Evolutionary conservation across 2,113 vertebrate genomes (phyloP).

Genomic region (Baryphthengus martii): DNA sequence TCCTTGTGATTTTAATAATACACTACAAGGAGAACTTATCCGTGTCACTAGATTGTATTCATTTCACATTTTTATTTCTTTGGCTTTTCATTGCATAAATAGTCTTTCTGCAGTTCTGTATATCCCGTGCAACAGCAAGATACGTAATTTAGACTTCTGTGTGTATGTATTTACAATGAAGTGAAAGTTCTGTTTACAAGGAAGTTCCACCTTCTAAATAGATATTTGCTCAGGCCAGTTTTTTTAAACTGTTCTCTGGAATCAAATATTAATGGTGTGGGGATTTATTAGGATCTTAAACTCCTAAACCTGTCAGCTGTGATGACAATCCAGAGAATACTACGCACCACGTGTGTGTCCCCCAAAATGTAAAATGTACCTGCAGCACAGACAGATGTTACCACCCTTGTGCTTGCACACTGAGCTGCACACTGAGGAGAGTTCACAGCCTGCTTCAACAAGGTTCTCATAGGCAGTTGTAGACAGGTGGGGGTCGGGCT

Average conservation of each 20-base stretch:
- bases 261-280: neutral
- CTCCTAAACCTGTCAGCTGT: neutral
- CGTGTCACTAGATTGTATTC: neutral
- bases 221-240: neutral
- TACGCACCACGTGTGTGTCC: neutral
- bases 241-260: neutral
- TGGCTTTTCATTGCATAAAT: neutral
- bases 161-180: neutral
- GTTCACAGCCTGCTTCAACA: neutral
- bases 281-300: neutral
- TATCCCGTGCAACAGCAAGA: neutral
- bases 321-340: neutral
- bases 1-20: neutral
- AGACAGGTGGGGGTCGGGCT: too few species aligned
- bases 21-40: neutral
- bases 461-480: neutral
- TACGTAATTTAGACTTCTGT: neutral
- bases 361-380: neutral
- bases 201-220: neutral
- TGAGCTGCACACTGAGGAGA: neutral
- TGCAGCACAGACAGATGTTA: neutral
- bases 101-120: neutral
- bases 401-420: neutral
- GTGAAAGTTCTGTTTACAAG: neutral
- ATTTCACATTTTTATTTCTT: neutral